Percentiles rank a stretch among this genome's conserved stretches.
Conservation (phyloP, 2,113 vertebrate species). For the Serilophus lunatus region DNA sequence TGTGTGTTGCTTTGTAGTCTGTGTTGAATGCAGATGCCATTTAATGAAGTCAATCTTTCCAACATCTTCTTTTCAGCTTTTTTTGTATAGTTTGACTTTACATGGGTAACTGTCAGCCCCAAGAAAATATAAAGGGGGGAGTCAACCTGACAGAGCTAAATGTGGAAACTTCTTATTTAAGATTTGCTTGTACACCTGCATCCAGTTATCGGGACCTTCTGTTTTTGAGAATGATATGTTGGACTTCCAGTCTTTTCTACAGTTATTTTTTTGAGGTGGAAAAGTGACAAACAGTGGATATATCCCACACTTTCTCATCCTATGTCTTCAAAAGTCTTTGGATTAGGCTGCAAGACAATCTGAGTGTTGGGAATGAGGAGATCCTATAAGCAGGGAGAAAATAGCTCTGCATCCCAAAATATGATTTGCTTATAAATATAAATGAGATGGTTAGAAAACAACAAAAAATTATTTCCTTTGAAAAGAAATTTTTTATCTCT, state of each 20-base stretch:
- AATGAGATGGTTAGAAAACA: neutral
- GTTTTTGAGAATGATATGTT: neutral
- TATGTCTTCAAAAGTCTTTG: neutral
- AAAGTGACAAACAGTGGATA: neutral
- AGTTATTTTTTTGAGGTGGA: neutral
- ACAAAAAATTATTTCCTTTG: neutral
- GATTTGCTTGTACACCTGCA: neutral
- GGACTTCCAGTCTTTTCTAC: neutral
- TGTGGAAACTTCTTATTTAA: neutral
- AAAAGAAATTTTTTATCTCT: neutral
- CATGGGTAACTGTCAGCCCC: neutral
- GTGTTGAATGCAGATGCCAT: neutral
- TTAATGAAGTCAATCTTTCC: neutral
- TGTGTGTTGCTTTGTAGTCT: neutral
- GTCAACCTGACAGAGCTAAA: neutral
- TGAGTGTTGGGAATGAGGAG: neutral
- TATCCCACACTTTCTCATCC: neutral
- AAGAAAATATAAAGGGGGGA: neutral
- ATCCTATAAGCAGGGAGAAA: neutral
- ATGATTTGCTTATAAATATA: slow-evolving; percentile 5
- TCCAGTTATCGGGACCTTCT: neutral
- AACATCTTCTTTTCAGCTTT: neutral
- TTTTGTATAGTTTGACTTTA: neutral
- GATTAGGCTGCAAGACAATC: neutral
- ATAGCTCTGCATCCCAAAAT: neutral